phyloP scores from a whole-genome alignment of 2,888 invertebrate genomes.

The Himalopsyche tibetana region DNA sequence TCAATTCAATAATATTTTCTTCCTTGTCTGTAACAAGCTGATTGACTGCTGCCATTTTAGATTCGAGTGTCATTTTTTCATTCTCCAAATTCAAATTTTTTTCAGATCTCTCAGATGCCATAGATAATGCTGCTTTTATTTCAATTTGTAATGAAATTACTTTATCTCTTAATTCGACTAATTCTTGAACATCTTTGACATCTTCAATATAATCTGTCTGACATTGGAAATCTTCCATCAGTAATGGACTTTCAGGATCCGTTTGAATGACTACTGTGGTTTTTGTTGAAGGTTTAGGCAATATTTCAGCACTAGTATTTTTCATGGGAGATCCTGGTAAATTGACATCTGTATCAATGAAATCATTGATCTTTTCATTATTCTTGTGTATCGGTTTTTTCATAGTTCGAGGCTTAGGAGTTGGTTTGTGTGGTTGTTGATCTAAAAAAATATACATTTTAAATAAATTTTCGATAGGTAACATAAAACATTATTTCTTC shows the following conservation, averaged over 20 bases:
- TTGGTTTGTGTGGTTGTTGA: slow-evolving; percentile 53
- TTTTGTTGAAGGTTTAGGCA: slow-evolving; percentile 31
- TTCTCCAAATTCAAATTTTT: slow-evolving; percentile 70
- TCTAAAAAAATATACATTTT: slow-evolving; percentile 35
- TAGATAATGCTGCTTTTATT: slow-evolving; percentile 68
- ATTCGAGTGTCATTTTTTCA: slow-evolving; percentile 71
- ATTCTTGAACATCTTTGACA: background rate
- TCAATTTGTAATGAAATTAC: slow-evolving; percentile 65
- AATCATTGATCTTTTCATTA: slow-evolving; percentile 47
- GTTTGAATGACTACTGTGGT: slow-evolving; percentile 63
- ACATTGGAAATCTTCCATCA: slow-evolving; percentile 50
- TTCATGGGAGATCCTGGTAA: slow-evolving; percentile 63
- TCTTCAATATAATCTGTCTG: slow-evolving; percentile 53
- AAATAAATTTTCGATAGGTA: no score
- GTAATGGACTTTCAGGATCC: slow-evolving; percentile 48
- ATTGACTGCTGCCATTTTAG: slow-evolving; percentile 69
- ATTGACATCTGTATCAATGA: slow-evolving; percentile 48
- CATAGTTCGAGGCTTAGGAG: slow-evolving; percentile 62
- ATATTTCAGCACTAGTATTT: slow-evolving; percentile 45
- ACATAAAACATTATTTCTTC: no score
- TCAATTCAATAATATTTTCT: slow-evolving; percentile 68
- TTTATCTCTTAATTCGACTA: slow-evolving; percentile 66
- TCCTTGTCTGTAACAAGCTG: slow-evolving; percentile 70
- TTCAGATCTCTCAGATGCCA: slow-evolving; percentile 71
- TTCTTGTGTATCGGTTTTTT: slow-evolving; percentile 49